Conservation (phyloP, 1,140 invertebrate genomes). For the Calephelis virginiensis region DNA sequence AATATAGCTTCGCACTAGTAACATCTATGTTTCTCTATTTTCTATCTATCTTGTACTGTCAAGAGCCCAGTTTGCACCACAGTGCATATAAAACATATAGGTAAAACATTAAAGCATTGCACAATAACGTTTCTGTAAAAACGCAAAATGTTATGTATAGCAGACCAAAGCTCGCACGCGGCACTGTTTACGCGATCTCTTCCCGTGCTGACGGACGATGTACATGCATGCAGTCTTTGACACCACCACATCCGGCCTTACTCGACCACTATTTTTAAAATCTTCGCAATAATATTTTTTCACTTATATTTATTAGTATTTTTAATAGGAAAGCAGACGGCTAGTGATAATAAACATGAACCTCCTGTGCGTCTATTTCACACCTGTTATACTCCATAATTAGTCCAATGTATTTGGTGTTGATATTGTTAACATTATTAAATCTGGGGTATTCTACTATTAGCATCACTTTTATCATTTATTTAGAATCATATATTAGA, state of each 20-base stretch:
- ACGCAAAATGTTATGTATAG: slow-evolving; percentile 55
- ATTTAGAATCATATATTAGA: too few relatives aligned
- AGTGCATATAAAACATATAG: too few relatives aligned
- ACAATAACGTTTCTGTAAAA: slow-evolving; percentile 48
- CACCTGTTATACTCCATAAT: neutral
- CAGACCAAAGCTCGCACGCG: slow-evolving; percentile 33
- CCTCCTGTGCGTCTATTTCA: neutral
- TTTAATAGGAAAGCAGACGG: slow-evolving; percentile 7
- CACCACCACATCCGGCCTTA: slow-evolving; percentile 45
- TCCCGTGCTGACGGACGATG: slow-evolving; percentile 59
- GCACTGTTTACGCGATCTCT: slow-evolving; percentile 64
- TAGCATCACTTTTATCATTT: too few relatives aligned
- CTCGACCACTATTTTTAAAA: slow-evolving; percentile 42
- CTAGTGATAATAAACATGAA: neutral
- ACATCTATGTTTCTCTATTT: too few relatives aligned
- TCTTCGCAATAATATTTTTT: slow-evolving; percentile 22
- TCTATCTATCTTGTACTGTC: too few relatives aligned
- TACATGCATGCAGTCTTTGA: slow-evolving; percentile 62
- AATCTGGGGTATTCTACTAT: too few relatives aligned
- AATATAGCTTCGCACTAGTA: too few relatives aligned
- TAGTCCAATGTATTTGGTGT: neutral
- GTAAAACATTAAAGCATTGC: slow-evolving; percentile 1
- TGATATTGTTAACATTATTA: neutral
- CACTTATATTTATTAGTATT: slow-evolving; percentile 17
- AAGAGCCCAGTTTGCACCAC: too few relatives aligned